Conservation (phyloP, 2,888 invertebrate genomes). For the Xanthorhoe designata region DNA sequence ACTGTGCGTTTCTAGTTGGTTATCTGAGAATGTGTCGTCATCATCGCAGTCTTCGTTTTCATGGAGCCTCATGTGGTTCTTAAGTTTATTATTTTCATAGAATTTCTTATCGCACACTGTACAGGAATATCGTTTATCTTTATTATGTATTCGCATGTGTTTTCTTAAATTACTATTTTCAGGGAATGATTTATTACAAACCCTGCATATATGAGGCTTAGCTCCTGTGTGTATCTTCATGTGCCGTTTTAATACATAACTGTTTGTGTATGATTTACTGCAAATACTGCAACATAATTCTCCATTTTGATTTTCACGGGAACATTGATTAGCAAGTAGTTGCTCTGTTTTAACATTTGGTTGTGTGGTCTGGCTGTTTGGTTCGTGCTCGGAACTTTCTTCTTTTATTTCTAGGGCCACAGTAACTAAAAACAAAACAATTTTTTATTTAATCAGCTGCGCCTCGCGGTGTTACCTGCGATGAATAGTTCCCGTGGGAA, state of each 20-base stretch:
- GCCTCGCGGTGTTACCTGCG: too few species aligned
- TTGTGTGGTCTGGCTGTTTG: background rate
- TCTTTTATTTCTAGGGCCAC: background rate
- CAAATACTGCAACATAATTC: constrained; percentile 8
- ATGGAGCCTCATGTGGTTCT: constrained; percentile 26
- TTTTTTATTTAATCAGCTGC: too few species aligned
- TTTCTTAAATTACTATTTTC: constrained; percentile 11
- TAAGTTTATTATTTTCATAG: constrained; percentile 25
- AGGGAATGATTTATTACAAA: constrained; percentile 14
- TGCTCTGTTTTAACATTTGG: background rate
- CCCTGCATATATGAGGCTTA: background rate
- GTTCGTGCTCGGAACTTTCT: background rate
- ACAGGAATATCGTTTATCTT: constrained; percentile 24
- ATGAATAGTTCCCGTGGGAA: too few species aligned
- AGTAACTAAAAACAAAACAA: background rate
- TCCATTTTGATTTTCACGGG: background rate
- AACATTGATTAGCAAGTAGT: background rate
- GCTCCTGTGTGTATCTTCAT: constrained; percentile 7
- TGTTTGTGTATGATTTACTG: constrained; percentile 1
- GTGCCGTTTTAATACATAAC: constrained; percentile 14
- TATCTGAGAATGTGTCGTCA: constrained; percentile 13
- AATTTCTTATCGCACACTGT: constrained; percentile 27
- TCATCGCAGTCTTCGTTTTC: constrained; percentile 14
- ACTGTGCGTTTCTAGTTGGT: constrained; percentile 19
- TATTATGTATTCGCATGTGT: constrained; percentile 8